phyloP scores from a whole-genome alignment of 2,888 invertebrate genomes.

The Limnephilus lunatus region DNA sequence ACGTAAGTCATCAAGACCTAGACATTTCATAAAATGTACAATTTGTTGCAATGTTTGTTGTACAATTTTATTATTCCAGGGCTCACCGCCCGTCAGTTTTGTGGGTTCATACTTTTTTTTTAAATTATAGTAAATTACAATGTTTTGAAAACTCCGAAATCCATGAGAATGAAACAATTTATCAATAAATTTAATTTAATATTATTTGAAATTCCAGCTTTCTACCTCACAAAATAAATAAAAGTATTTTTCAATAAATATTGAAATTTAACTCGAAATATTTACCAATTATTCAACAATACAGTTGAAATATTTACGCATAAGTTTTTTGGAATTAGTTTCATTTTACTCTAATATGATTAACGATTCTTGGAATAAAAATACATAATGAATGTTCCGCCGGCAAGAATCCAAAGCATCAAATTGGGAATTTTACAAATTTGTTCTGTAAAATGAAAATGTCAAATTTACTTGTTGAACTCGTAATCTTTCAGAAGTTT shows the following conservation, averaged over 20 bases:
- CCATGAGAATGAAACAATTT: too few relatives aligned
- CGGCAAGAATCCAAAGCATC: constrained; percentile 55
- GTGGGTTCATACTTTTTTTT: not conserved
- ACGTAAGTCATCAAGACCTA: not conserved
- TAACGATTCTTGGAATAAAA: not conserved
- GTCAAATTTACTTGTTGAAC: constrained; percentile 66
- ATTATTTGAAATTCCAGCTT: too few relatives aligned
- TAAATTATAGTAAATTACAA: not conserved
- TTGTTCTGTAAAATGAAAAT: constrained; percentile 64
- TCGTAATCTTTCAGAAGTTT: constrained; percentile 66
- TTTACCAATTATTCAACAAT: not conserved
- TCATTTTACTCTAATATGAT: not conserved
- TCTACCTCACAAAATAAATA: too few relatives aligned
- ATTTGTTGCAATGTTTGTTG: not conserved
- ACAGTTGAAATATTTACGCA: not conserved
- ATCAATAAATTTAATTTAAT: too few relatives aligned
- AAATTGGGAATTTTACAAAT: constrained; percentile 55
- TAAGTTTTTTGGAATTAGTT: not conserved
- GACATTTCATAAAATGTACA: not conserved
- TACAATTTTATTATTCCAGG: not conserved
- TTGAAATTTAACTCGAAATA: not conserved
- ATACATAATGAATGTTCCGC: not conserved
- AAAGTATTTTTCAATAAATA: too few relatives aligned
- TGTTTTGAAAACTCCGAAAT: not conserved
- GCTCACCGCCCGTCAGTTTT: not conserved